Percentiles rank a stretch among this genome's conserved stretches.
These are phyloP conservation scores for Craterocephalus amniculus DNA, from an alignment of 2,797 vertebrate genomes.

Conservation along the genomic window DNA sequence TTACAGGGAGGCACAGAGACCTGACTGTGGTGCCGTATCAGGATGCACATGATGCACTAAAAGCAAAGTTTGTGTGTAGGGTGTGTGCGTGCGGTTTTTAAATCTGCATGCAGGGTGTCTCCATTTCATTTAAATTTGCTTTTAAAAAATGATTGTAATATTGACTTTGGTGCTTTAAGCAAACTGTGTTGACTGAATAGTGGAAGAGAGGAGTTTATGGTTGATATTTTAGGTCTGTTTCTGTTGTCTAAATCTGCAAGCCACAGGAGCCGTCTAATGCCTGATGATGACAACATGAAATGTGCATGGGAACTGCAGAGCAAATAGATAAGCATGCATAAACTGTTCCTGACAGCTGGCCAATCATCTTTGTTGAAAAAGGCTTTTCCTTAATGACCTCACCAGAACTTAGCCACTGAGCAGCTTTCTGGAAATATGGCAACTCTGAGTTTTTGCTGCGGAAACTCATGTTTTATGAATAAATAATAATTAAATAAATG, in stretches of 20 bases:
- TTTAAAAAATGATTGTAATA: neutral
- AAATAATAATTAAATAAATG: neutral
- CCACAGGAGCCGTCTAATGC: slow-evolving; percentile 46
- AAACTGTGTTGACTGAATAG: neutral
- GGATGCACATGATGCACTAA: slow-evolving; percentile 42
- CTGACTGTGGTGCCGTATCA: slow-evolving; percentile 58
- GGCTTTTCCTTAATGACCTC: slow-evolving; percentile 44
- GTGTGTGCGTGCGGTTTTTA: slow-evolving; percentile 14
- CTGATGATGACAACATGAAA: slow-evolving; percentile 44
- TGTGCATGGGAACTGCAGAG: slow-evolving; percentile 54
- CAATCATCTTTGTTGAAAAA: slow-evolving; percentile 53
- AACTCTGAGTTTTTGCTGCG: neutral
- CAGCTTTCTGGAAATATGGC: slow-evolving; percentile 3
- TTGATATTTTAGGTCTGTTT: slow-evolving; percentile 8
- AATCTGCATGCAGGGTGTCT: slow-evolving; percentile 12
- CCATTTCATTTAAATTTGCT: slow-evolving; percentile 1
- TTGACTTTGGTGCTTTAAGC: neutral
- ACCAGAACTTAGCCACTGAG: slow-evolving; percentile 7
- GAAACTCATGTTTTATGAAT: neutral
- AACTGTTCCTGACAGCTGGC: slow-evolving; percentile 52
- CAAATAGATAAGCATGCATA: slow-evolving; percentile 49
- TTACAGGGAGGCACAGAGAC: slow-evolving; percentile 70
- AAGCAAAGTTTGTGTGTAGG: slow-evolving; percentile 20
- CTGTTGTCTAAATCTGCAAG: slow-evolving; percentile 48
- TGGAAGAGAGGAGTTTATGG: slow-evolving; percentile 1